A percentile compares a stretch with the other conserved stretches of the same genome.
phyloP scores from a whole-genome alignment of 2,888 invertebrate genomes.

The Axea sp. region DNA sequence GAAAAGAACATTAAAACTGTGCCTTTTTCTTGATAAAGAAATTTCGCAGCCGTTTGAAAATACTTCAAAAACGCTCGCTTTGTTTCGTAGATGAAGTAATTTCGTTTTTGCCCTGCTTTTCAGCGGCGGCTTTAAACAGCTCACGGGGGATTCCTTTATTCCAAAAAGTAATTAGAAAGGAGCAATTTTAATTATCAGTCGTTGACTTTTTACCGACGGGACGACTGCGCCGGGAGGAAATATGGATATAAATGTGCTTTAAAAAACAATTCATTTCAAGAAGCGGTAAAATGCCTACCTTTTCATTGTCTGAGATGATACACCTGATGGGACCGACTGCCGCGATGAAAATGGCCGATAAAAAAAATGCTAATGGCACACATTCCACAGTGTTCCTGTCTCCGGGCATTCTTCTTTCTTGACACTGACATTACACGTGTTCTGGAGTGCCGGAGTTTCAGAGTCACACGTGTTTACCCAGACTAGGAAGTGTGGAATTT shows the following conservation, averaged over 20 bases:
- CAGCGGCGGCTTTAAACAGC: too few relatives aligned
- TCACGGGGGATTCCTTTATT: too few relatives aligned
- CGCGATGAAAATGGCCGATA: slow-evolving; percentile 38
- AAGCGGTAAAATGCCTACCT: slow-evolving; percentile 8
- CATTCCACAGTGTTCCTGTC: slow-evolving; percentile 39
- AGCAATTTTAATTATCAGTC: neutral
- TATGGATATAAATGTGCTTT: slow-evolving; percentile 18
- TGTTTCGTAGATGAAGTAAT: too few relatives aligned
- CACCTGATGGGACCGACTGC: slow-evolving; percentile 32
- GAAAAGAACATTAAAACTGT: too few relatives aligned
- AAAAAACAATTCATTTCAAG: slow-evolving; percentile 11
- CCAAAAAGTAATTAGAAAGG: neutral
- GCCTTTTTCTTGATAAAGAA: too few relatives aligned
- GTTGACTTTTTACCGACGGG: slow-evolving; percentile 1
- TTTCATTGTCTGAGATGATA: slow-evolving; percentile 32
- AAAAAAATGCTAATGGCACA: slow-evolving; percentile 50
- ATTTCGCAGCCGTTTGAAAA: too few relatives aligned
- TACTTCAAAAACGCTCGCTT: too few relatives aligned
- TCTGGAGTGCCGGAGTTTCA: slow-evolving; percentile 29
- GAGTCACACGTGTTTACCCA: slow-evolving; percentile 36
- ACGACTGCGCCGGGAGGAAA: neutral
- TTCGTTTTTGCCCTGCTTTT: too few relatives aligned
- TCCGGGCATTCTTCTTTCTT: slow-evolving; percentile 43
- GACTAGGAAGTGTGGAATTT: slow-evolving; percentile 43
- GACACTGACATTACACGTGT: slow-evolving; percentile 40